phyloP scores from a whole-genome alignment of 2,113 vertebrate genomes.

The Camarhynchus parvulus region DNA sequence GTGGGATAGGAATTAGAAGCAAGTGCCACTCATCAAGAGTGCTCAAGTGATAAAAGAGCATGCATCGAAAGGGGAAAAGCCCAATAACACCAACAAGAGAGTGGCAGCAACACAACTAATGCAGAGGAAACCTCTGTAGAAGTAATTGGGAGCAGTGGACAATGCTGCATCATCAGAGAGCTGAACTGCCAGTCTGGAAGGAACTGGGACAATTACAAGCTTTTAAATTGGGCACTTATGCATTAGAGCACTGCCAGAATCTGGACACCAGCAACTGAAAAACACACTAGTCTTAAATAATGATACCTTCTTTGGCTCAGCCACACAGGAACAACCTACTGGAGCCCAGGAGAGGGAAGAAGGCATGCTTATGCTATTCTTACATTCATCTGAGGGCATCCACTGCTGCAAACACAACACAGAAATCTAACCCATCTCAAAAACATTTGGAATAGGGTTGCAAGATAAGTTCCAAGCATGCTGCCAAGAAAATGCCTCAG shows the following conservation, averaged over 20 bases:
- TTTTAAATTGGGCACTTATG: not conserved
- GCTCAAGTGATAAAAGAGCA: not conserved
- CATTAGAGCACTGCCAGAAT: slow-evolving; percentile 3
- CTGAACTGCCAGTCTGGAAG: not conserved
- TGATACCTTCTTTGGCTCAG: not conserved
- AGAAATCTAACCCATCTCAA: not conserved
- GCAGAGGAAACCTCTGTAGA: not conserved
- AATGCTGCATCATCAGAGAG: slow-evolving; percentile 19
- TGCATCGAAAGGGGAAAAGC: not conserved
- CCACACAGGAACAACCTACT: not conserved
- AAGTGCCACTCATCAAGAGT: not conserved
- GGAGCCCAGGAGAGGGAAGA: not conserved
- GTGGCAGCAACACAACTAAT: not conserved
- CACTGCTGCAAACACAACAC: not conserved
- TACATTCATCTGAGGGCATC: not conserved
- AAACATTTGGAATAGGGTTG: not conserved
- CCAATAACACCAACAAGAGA: not conserved
- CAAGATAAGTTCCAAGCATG: not conserved
- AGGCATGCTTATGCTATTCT: not conserved
- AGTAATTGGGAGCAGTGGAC: not conserved
- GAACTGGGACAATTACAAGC: not conserved
- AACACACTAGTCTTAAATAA: not conserved
- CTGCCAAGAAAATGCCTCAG: not conserved
- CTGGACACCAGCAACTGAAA: not conserved
- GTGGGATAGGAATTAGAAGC: not conserved